Percentiles rank a stretch among this genome's conserved stretches.
phyloP scores from a whole-genome alignment of 2,888 invertebrate genomes.

The Drosophila austrosaltans region DNA sequence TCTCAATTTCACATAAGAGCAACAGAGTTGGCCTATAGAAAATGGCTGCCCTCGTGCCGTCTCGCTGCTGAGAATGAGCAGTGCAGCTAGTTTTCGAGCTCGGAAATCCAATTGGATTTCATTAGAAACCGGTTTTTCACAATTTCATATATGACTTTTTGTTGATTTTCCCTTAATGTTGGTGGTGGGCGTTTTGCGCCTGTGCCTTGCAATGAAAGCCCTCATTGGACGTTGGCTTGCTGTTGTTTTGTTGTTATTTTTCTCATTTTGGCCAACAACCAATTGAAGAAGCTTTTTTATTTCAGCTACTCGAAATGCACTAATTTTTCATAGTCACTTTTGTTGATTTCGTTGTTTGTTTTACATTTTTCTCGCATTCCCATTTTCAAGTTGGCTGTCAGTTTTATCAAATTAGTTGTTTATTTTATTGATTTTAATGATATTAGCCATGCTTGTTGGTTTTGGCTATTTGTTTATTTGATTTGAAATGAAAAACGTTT shows the following conservation, averaged over 20 bases:
- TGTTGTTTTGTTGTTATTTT: conserved; percentile 34
- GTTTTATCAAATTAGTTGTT: conserved; percentile 59
- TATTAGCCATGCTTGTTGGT: conserved; percentile 63
- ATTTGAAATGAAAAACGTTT: conserved; percentile 55
- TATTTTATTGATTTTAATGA: conserved; percentile 78
- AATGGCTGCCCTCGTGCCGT: conserved; percentile 43
- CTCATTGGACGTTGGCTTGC: conserved; percentile 43
- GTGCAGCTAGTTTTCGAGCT: conserved; percentile 8
- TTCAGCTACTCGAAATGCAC: conserved; percentile 16
- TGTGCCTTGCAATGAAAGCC: conserved; percentile 29
- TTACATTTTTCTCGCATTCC: conserved; percentile 12
- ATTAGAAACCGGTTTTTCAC: conserved; percentile 48
- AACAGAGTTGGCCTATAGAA: conserved; percentile 38
- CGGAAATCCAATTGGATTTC: conserved; percentile 70
- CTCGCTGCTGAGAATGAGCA: conserved; percentile 8
- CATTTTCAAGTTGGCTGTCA: conserved; percentile 48
- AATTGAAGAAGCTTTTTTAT: conserved; percentile 38
- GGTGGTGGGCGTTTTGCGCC: conserved; percentile 48
- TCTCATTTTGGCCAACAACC: conserved; percentile 29
- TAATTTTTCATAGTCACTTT: conserved; percentile 45
- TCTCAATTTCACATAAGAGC: conserved; percentile 14
- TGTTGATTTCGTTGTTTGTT: conserved; percentile 27
- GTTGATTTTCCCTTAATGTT: background rate
- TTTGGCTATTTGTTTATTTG: conserved; percentile 26
- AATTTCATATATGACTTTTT: conserved; percentile 1